These are phyloP conservation scores for Haemorhous mexicanus DNA, from an alignment of 2,113 vertebrate species.

Conservation along the genomic window DNA sequence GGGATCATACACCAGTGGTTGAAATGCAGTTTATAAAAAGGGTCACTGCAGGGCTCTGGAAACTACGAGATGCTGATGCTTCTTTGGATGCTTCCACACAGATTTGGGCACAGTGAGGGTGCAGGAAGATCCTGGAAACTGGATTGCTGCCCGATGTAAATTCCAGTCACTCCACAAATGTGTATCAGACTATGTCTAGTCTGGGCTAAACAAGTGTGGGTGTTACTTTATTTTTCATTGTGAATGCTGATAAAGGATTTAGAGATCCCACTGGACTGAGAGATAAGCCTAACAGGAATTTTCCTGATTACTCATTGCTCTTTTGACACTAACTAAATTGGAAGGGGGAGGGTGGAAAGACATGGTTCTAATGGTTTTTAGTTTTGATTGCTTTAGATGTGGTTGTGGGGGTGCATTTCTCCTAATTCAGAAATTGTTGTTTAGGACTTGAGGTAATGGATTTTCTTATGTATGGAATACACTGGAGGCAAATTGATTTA, in stretches of 20 bases:
- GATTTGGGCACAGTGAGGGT: background rate
- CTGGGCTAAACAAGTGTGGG: background rate
- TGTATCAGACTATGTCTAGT: background rate
- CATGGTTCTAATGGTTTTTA: background rate
- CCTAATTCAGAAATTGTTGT: background rate
- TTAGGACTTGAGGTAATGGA: background rate
- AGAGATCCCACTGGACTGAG: conserved; percentile 26
- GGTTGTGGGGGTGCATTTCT: background rate
- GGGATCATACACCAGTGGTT: background rate
- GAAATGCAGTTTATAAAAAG: background rate
- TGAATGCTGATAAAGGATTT: conserved; percentile 31
- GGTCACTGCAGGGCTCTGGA: background rate
- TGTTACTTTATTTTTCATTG: conserved; percentile 13
- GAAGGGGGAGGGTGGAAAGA: background rate
- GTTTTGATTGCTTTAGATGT: background rate
- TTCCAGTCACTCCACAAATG: background rate
- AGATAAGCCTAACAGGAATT: conserved; percentile 30
- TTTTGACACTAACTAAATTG: conserved; percentile 44
- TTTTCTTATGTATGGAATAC: background rate
- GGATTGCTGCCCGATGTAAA: background rate
- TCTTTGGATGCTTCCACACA: background rate
- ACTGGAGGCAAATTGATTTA: background rate
- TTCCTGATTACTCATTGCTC: conserved; percentile 36
- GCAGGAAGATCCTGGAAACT: background rate
- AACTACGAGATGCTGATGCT: background rate